A percentile compares a stretch with the other conserved stretches of the same genome.
phyloP scores from a whole-genome alignment of 2,113 vertebrate species.

The Furnarius figulus region DNA sequence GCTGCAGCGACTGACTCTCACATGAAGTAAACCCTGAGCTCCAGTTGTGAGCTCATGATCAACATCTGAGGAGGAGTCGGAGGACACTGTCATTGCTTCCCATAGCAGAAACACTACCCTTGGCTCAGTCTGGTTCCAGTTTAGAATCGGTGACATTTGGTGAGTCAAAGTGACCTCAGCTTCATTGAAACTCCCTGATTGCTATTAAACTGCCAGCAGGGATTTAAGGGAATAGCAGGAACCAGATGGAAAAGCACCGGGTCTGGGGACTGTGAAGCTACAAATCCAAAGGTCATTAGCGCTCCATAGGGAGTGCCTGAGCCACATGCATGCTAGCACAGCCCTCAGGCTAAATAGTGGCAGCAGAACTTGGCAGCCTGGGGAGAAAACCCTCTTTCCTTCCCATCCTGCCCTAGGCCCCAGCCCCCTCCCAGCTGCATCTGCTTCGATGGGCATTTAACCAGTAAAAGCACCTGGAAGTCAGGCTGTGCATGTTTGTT shows the following conservation, averaged over 20 bases:
- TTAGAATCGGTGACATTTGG: constrained; percentile 3
- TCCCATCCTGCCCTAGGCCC: background rate
- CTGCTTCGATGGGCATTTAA: background rate
- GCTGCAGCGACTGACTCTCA: background rate
- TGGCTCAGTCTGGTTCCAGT: constrained; percentile 28
- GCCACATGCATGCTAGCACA: background rate
- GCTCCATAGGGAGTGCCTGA: background rate
- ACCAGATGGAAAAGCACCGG: constrained; percentile 41
- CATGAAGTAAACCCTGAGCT: background rate
- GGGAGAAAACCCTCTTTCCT: background rate
- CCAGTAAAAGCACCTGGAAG: constrained; percentile 16
- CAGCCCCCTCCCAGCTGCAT: background rate
- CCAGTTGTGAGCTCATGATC: background rate
- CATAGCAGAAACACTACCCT: background rate
- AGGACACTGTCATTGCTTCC: background rate
- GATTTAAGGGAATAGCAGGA: constrained; percentile 12
- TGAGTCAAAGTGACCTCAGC: constrained; percentile 34
- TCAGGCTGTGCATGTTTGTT: background rate
- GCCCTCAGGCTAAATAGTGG: background rate
- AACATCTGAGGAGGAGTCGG: background rate
- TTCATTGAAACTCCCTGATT: background rate
- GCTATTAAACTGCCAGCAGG: constrained; percentile 25
- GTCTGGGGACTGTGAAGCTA: constrained; percentile 13
- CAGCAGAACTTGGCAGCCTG: background rate
- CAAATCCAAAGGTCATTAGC: constrained; percentile 6